A percentile compares a stretch with the other conserved stretches of the same genome.
These are phyloP conservation scores for Ochropleura plecta DNA, from an alignment of 2,888 invertebrate genomes.

Conservation along the genomic window DNA sequence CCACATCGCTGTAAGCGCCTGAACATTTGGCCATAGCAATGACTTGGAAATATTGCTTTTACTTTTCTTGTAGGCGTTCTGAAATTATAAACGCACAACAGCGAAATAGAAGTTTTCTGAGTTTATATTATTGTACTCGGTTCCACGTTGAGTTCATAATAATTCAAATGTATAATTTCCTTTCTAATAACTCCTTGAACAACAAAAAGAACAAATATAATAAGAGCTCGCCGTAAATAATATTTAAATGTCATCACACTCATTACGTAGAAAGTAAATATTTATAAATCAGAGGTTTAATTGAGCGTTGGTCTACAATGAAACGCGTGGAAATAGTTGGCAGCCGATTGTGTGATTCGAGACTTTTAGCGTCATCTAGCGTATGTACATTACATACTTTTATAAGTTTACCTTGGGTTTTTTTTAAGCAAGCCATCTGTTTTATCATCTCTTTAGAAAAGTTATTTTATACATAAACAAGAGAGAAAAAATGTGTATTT, in stretches of 20 bases:
- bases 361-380: constrained; percentile 43
- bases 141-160: background rate
- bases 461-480: background rate
- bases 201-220: background rate
- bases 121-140: background rate
- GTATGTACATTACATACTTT: background rate
- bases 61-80: constrained; percentile 56
- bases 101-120: background rate
- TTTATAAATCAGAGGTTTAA: constrained; percentile 31
- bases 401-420: background rate
- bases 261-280: constrained; percentile 15
- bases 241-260: constrained; percentile 17
- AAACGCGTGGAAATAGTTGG: constrained; percentile 28
- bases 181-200: background rate
- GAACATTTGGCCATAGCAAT: constrained; percentile 53
- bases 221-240: constrained; percentile 9
- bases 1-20: constrained; percentile 51
- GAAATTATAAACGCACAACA: background rate
- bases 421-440: background rate
- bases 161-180: constrained; percentile 9
- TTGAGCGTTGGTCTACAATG: constrained; percentile 8
- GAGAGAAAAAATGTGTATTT: background rate
- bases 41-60: constrained; percentile 51
- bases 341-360: background rate
- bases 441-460: background rate